These are phyloP conservation scores for Aleiodes testaceus DNA, from an alignment of 2,888 invertebrate species.

Conservation along the genomic window DNA sequence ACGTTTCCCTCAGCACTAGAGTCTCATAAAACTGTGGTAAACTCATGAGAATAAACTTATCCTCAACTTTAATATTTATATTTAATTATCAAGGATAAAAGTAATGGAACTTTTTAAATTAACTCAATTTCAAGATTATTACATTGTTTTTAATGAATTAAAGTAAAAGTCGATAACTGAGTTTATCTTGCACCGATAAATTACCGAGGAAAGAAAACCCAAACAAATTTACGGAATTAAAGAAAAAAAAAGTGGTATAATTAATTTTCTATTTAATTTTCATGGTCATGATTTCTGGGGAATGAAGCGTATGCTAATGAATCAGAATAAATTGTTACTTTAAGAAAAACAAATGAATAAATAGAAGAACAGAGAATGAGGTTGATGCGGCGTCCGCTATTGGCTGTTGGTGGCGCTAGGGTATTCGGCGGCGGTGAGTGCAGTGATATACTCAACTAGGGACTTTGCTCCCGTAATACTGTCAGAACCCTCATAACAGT, in stretches of 20 bases:
- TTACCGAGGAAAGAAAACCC: constrained; percentile 10
- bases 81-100: too few species aligned
- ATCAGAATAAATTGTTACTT: not conserved
- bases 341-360: not conserved
- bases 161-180: not conserved
- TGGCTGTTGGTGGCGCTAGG: constrained; percentile 30
- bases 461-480: constrained; percentile 63
- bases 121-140: not conserved
- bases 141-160: not conserved
- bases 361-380: not conserved
- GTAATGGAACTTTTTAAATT: not conserved
- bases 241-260: too few species aligned
- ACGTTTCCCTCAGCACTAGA: too few species aligned
- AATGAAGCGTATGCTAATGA: too few species aligned
- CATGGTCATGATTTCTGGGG: too few species aligned
- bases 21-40: too few species aligned
- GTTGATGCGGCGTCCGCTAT: constrained; percentile 22
- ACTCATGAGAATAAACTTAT: too few species aligned
- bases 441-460: constrained; percentile 55
- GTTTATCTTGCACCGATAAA: constrained; percentile 28
- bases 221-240: not conserved
- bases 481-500: constrained; percentile 70
- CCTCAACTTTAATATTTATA: too few species aligned
- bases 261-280: too few species aligned
- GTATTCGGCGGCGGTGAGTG: constrained; percentile 18